Evolutionary conservation across 2,888 invertebrate species (phyloP).

Genomic region (Rhingia rostrata): DNA sequence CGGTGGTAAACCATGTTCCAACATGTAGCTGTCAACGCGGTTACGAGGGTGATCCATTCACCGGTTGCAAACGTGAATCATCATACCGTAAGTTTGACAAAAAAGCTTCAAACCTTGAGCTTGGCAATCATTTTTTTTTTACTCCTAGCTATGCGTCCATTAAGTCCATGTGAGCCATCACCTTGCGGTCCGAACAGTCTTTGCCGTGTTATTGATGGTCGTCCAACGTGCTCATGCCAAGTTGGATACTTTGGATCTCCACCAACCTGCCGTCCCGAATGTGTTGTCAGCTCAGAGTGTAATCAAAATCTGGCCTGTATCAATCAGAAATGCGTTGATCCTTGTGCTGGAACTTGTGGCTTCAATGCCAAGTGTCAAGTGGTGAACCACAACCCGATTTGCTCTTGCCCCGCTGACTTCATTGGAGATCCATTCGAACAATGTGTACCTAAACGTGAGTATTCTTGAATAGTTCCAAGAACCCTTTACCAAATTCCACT

Average conservation of each 20-base stretch:
- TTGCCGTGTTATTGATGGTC: constrained; percentile 88
- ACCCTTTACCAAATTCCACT: neutral
- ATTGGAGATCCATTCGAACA: constrained; percentile 91
- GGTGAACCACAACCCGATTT: constrained; percentile 91
- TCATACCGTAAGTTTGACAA: constrained; percentile 84
- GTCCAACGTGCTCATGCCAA: constrained; percentile 90
- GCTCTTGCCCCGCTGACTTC: constrained; percentile 88
- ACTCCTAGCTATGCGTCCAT: constrained; percentile 76
- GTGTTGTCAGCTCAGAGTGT: constrained; percentile 91
- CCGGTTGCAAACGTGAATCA: constrained; percentile 87
- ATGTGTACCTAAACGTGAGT: constrained; percentile 84
- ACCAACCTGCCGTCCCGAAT: constrained; percentile 90
- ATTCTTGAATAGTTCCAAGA: neutral
- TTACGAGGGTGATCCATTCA: constrained; percentile 92
- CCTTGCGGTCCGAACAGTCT: constrained; percentile 91
- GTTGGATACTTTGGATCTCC: constrained; percentile 89
- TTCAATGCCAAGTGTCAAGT: constrained; percentile 90
- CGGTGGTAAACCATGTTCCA: constrained; percentile 91
- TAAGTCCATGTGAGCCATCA: constrained; percentile 88
- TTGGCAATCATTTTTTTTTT: neutral
- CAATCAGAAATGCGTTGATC: constrained; percentile 90
- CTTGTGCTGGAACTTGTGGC: constrained; percentile 90
- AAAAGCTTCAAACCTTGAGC: neutral
- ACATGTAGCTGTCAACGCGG: constrained; percentile 91
- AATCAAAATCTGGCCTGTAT: constrained; percentile 89